Evolutionary conservation across 2,888 invertebrate genomes (phyloP).

Genomic region (Epicampocera succincta): DNA sequence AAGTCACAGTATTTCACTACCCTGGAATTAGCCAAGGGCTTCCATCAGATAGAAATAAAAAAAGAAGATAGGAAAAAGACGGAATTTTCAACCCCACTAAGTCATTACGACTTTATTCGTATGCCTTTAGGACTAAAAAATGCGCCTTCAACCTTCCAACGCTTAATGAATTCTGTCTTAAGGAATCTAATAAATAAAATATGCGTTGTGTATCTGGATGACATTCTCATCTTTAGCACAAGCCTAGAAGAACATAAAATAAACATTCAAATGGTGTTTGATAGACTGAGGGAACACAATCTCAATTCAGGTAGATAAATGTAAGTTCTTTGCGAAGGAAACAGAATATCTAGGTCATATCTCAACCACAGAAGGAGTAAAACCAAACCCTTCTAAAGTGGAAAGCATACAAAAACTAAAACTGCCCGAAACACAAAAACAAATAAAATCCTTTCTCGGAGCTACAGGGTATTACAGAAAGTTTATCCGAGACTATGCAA

Average conservation of each 20-base stretch:
- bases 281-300: constrained; percentile 25
- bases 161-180: constrained; percentile 66
- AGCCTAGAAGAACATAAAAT: constrained; percentile 19
- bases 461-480: too few species aligned
- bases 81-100: neutral
- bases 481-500: too few species aligned
- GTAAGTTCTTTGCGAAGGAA: constrained; percentile 71
- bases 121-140: constrained; percentile 60
- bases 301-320: constrained; percentile 44
- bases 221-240: constrained; percentile 37
- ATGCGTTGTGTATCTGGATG: constrained; percentile 33
- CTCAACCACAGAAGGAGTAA: constrained; percentile 50
- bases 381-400: constrained; percentile 72
- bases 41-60: neutral
- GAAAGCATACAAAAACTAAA: constrained; percentile 49
- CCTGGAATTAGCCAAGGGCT: neutral
- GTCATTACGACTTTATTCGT: constrained; percentile 2
- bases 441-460: too few species aligned
- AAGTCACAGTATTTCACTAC: neutral
- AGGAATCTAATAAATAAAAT: neutral
- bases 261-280: constrained; percentile 17
- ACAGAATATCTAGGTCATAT: constrained; percentile 65
- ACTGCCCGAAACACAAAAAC: too few species aligned
- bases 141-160: constrained; percentile 72
- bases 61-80: neutral